Evolutionary conservation across 2,888 invertebrate genomes (phyloP).

Genomic region (Lasioglossum figueresi): DNA sequence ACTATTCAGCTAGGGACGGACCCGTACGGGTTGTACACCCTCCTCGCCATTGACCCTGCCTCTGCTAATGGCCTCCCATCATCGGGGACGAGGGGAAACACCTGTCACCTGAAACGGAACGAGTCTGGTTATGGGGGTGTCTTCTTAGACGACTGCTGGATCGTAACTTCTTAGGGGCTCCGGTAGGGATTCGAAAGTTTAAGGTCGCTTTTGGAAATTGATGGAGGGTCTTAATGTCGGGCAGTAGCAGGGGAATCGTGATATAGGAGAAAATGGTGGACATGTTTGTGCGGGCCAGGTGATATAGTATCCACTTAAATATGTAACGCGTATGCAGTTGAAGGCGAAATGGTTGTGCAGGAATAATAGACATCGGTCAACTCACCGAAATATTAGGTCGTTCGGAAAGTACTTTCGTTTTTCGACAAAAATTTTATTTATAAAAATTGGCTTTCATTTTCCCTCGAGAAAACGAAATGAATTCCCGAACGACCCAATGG

Average conservation of each 20-base stretch:
- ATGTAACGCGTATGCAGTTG: too few relatives aligned
- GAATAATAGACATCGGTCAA: too few relatives aligned
- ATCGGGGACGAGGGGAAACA: not conserved
- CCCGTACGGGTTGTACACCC: not conserved
- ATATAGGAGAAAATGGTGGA: not conserved
- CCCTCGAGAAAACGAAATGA: too few relatives aligned
- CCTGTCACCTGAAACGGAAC: conserved; percentile 1
- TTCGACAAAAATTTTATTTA: too few relatives aligned
- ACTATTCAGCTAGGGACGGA: not conserved
- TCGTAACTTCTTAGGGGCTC: not conserved
- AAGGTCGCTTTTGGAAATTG: not conserved
- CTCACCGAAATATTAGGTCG: too few relatives aligned
- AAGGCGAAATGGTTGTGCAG: not conserved
- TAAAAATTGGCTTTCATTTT: too few relatives aligned
- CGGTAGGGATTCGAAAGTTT: not conserved
- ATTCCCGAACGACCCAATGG: too few relatives aligned
- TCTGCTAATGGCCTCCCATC: conserved; percentile 3
- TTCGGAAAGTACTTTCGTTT: too few relatives aligned
- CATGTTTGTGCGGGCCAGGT: not conserved
- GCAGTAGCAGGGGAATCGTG: not conserved
- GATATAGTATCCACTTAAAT: not conserved
- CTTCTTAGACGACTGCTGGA: not conserved
- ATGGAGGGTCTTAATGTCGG: not conserved
- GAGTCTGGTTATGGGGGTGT: not conserved
- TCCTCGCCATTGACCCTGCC: not conserved